phyloP scores from a whole-genome alignment of 2,888 invertebrate species.

The Micoletzkya japonica region DNA sequence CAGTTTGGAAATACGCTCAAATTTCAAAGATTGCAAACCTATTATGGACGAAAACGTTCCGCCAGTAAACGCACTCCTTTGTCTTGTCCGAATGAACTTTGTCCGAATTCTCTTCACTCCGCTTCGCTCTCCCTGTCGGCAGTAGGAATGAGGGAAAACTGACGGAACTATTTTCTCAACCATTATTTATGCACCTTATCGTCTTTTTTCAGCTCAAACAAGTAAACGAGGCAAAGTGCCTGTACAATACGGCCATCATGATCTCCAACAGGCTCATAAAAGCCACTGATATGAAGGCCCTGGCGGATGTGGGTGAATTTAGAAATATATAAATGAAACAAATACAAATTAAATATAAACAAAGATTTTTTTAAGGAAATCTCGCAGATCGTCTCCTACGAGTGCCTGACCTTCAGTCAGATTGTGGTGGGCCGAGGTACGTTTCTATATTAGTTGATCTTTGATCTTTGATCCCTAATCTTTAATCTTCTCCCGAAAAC shows the following conservation, averaged over 20 bases:
- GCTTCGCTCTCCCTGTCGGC: too few relatives aligned
- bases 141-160: too few relatives aligned
- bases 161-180: too few relatives aligned
- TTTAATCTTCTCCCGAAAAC: background rate
- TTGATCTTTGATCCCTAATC: background rate
- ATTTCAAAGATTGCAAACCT: too few relatives aligned
- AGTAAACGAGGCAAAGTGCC: constrained; percentile 28
- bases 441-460: too few relatives aligned
- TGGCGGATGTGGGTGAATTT: background rate
- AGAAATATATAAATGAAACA: too few relatives aligned
- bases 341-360: background rate
- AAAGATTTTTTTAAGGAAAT: constrained; percentile 2
- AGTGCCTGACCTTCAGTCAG: constrained; percentile 22
- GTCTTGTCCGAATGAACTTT: too few relatives aligned
- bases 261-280: constrained; percentile 45
- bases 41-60: too few relatives aligned
- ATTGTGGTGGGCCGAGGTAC: constrained; percentile 16
- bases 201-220: constrained; percentile 3
- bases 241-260: constrained; percentile 45
- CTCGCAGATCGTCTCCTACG: background rate
- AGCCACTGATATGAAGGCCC: constrained; percentile 15
- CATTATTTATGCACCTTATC: too few relatives aligned
- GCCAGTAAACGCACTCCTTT: too few relatives aligned
- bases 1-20: too few relatives aligned
- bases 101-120: too few relatives aligned